A percentile compares a stretch with the other conserved stretches of the same genome.
These are phyloP conservation scores for Semotilus atromaculatus DNA, from an alignment of 2,797 vertebrate species.

Conservation along the genomic window DNA sequence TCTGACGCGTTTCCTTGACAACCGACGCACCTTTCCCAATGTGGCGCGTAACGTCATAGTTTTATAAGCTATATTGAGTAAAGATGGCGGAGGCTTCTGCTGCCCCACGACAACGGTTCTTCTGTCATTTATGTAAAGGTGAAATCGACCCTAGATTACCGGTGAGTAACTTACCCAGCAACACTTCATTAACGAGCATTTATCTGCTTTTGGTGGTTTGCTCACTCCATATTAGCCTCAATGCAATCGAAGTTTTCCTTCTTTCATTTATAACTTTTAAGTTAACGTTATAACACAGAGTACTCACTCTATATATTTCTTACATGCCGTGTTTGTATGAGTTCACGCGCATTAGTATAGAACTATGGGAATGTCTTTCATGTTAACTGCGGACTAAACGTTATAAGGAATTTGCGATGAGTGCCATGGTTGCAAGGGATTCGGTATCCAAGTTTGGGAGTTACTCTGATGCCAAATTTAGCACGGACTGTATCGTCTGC, in stretches of 20 bases:
- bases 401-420: constrained; percentile 17
- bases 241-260: neutral
- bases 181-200: neutral
- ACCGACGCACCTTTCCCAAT: constrained; percentile 60
- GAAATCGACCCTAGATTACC: constrained; percentile 89
- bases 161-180: constrained; percentile 77
- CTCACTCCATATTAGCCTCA: neutral
- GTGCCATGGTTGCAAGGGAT: constrained; percentile 19
- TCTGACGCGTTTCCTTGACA: constrained; percentile 34
- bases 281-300: neutral
- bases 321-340: neutral
- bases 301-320: neutral
- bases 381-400: neutral
- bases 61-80: constrained; percentile 45
- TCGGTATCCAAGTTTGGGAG: constrained; percentile 61
- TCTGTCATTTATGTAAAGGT: constrained; percentile 91
- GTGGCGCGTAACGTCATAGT: constrained; percentile 66
- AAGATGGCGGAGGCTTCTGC: constrained; percentile 91
- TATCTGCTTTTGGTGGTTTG: neutral
- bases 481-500: constrained; percentile 31
- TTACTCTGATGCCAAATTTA: constrained; percentile 76
- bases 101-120: constrained; percentile 85
- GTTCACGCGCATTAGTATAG: neutral
- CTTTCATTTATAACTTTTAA: neutral
- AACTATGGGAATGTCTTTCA: neutral